These are phyloP conservation scores for Loripinus fragilis DNA, from an alignment of 2,888 invertebrate species.

Conservation along the genomic window DNA sequence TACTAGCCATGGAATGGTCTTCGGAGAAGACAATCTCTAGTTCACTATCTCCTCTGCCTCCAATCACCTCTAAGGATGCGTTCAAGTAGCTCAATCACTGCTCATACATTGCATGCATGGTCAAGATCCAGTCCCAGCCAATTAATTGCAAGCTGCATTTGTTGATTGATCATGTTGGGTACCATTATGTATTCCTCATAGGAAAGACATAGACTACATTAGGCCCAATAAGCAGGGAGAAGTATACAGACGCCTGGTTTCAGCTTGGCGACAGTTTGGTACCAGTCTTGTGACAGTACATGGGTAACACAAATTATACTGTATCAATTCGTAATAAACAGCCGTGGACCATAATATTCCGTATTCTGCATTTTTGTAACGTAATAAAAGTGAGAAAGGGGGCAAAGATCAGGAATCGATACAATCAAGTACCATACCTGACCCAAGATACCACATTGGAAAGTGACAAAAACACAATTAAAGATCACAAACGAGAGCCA, in stretches of 20 bases:
- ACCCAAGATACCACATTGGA: too few relatives aligned
- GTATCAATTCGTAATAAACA: not conserved
- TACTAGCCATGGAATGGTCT: slow-evolving; percentile 24
- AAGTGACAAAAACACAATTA: too few relatives aligned
- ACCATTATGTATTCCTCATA: not conserved
- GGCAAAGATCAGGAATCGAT: too few relatives aligned
- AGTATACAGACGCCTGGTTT: too few relatives aligned
- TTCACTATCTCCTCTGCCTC: slow-evolving; percentile 22
- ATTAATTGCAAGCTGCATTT: slow-evolving; percentile 19
- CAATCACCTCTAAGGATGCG: not conserved
- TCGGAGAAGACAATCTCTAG: slow-evolving; percentile 17
- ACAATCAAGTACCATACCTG: too few relatives aligned
- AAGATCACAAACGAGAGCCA: too few relatives aligned
- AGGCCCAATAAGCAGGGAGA: too few relatives aligned
- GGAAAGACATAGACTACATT: too few relatives aligned
- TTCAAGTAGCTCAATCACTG: slow-evolving; percentile 18
- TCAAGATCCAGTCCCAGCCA: slow-evolving; percentile 24
- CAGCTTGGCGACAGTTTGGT: too few relatives aligned
- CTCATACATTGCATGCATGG: slow-evolving; percentile 18
- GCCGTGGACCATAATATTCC: slow-evolving; percentile 20
- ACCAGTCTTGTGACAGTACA: too few relatives aligned
- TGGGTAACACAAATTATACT: too few relatives aligned
- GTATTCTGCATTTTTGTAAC: not conserved
- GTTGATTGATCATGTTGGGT: slow-evolving; percentile 19
- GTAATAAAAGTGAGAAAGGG: too few relatives aligned